Evolutionary conservation across 2,113 vertebrate species (phyloP), one percentile per base, ranked within the genome.

Genomic region (Amblyopsis rosae): DNA sequence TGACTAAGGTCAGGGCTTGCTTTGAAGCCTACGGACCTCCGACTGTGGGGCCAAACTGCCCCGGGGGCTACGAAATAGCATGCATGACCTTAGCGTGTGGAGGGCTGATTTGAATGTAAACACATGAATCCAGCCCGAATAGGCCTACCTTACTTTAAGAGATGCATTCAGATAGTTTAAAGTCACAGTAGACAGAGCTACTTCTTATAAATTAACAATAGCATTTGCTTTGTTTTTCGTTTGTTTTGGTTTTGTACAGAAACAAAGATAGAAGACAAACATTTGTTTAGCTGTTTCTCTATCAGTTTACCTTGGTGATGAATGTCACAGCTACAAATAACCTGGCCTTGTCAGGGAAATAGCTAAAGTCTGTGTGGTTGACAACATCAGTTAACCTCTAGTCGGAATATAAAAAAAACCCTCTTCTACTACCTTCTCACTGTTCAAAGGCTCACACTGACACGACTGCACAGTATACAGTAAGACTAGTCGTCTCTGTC

Each of bases 11-110:
- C 54, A 57, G 13, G 2, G 26, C 45, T 32, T 56, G 75, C 75
- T 85, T 87, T 86, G 81, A 89, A 79, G 81, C 72, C 58, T 17
- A 71, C 4, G 62, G 68, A 62, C 67, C 77, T 58, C 82, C 41
- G 76, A 75, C 69, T 75, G 72, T 75, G 72, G 61, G 71, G 75
- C 41, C 74, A 68, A 83, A 79, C 69, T 51, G 65, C 51, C 75
- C 73, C 0, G 8, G 26, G 45, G 41, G 82, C 66, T 59, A 41
- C 63, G n/a, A 33, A 1, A 1, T 69, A 70, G 80, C 64, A 72
- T 26, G 26, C 53, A 57, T 85, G 77, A 86, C 83, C 72, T 82
- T 33, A 58, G 45, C 70, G 57, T 72, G 75, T 72, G 57, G 59
- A 77, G 59, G 50, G 51, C 11, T 4, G 0, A 19, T 67, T 56